Conservation (phyloP, 2,113 vertebrate genomes). For the Campylomormyrus numenius region DNA sequence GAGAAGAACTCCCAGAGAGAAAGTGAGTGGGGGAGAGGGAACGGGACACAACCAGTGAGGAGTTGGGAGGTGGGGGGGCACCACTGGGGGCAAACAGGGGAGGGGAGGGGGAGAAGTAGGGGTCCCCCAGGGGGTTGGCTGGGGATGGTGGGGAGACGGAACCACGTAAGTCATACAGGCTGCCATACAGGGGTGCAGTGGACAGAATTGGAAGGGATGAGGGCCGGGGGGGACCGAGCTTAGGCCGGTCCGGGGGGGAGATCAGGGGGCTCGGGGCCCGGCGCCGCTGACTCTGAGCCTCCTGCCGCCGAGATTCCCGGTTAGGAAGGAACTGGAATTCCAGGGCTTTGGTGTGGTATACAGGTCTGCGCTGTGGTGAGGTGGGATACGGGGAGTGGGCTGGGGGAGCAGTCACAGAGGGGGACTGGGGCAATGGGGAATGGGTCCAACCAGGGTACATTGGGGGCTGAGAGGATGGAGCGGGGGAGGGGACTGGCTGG, state of each 20-base stretch:
- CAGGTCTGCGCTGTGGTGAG: constrained; percentile 65
- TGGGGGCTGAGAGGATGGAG: constrained; percentile 51
- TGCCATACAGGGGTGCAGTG: constrained; percentile 65
- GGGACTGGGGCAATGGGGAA: constrained; percentile 66
- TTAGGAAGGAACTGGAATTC: constrained; percentile 69
- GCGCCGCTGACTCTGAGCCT: constrained; percentile 64
- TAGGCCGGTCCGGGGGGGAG: constrained; percentile 72
- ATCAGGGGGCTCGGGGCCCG: constrained; percentile 80
- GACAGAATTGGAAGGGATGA: constrained; percentile 83
- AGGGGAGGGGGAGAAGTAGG: constrained; percentile 74
- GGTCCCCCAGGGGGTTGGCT: constrained; percentile 66
- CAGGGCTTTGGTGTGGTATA: constrained; percentile 64
- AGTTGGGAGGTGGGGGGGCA: constrained; percentile 65
- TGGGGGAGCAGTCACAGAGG: constrained; percentile 55
- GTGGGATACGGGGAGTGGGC: constrained; percentile 71
- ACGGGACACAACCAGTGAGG: constrained; percentile 65
- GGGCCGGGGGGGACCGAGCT: constrained; percentile 71
- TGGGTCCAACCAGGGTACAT: constrained; percentile 59
- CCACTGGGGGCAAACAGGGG: constrained; percentile 71
- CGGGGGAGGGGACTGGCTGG: constrained; percentile 63
- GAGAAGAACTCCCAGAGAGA: constrained; percentile 64
- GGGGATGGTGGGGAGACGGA: constrained; percentile 64
- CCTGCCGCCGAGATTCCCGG: constrained; percentile 61
- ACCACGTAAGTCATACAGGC: constrained; percentile 62
- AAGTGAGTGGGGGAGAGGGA: constrained; percentile 82